Evolutionary conservation across 2,888 invertebrate genomes (phyloP), one percentile per base, ranked within the genome.

Genomic region (Trichopoda pennipes): DNA sequence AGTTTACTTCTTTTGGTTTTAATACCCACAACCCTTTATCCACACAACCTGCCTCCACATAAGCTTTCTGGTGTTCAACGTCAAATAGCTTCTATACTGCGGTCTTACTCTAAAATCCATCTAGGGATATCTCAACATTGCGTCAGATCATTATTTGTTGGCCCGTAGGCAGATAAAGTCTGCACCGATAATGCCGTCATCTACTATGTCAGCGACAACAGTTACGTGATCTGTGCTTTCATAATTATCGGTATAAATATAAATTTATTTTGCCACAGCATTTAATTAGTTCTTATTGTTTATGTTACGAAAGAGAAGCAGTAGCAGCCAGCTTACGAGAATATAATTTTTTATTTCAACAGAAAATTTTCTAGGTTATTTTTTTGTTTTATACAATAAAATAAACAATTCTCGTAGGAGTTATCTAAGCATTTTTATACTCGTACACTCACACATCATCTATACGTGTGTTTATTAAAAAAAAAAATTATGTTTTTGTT

Each of bases 391-490:
- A n/a, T n/a, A n/a, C n/a, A n/a, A 16, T 56, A 53, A 73, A 61
- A 68, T 61, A 79, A 73, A 68, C 51, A 79, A 70, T 79, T 79
- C 79, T 79, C 79, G 79, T 79, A 79, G 79, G 79, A 79, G 79
- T 79, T 79, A 73, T 73, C 47, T 72, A 68, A 66, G 64, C 32
- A 58, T 66, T 58, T 55, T 19, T 47, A 7, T 51, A 63, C 23
- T 3, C 4, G 4, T 4, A 28, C 6, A 28, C 7, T 3, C 42
- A 63, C 23, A n/a, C n/a, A n/a, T n/a, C n/a, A n/a, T n/a, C n/a
- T n/a, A n/a, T n/a, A n/a, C n/a, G n/a, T n/a, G 55, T 76, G 32
- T 60, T 28, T 69, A 55, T 53, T 35, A 38, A 7, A 4, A 28
- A 28, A 28, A 28, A 49, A 47, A 56, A 47, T 23, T 9, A 17